These are phyloP conservation scores for Halocaridina rubra DNA, from an alignment of 2,888 invertebrate species.

Conservation along the genomic window DNA sequence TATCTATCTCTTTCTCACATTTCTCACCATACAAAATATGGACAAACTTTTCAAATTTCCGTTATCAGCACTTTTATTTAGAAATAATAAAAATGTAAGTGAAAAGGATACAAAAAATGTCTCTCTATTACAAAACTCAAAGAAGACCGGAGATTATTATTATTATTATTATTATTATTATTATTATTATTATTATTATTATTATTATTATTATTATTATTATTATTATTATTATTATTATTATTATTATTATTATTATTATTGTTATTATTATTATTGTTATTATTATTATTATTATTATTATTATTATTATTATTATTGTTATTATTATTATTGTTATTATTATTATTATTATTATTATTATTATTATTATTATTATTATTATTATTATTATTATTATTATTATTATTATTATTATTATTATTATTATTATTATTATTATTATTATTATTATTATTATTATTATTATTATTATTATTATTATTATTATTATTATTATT, in stretches of 20 bases:
- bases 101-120: too few relatives aligned
- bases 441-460: not conserved
- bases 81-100: too few relatives aligned
- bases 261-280: not conserved
- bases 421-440: not conserved
- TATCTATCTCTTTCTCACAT: not conserved
- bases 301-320: not conserved
- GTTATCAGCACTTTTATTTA: too few relatives aligned
- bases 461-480: not conserved
- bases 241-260: too few relatives aligned
- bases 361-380: not conserved
- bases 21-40: too few relatives aligned
- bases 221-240: too few relatives aligned
- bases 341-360: not conserved
- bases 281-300: not conserved
- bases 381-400: not conserved
- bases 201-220: too few relatives aligned
- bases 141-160: not conserved
- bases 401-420: too few relatives aligned
- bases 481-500: not conserved
- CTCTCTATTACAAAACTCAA: too few relatives aligned
- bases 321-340: not conserved
- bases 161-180: too few relatives aligned
- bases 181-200: too few relatives aligned
- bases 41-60: too few relatives aligned